Evolutionary conservation across 2,113 vertebrate genomes (phyloP).

Genomic region (Gymnogyps californianus): DNA sequence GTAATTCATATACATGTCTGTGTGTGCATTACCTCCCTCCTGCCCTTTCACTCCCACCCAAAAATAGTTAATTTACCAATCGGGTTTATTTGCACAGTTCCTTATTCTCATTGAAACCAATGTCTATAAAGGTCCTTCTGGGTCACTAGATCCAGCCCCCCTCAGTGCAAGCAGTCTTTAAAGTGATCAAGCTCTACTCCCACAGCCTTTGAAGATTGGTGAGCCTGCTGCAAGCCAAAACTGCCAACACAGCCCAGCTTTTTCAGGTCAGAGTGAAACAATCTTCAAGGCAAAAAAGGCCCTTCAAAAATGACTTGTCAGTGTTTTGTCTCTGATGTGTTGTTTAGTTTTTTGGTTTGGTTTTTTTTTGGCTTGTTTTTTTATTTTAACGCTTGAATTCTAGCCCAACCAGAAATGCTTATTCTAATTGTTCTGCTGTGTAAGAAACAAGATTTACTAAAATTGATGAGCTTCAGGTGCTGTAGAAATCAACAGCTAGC

Average conservation of each 20-base stretch:
- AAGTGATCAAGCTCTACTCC: neutral
- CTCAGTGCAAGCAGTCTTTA: neutral
- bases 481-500: neutral
- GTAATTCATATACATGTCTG: neutral
- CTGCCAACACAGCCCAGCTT: neutral
- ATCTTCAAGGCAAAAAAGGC: neutral
- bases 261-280: neutral
- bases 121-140: constrained; percentile 6
- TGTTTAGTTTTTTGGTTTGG: neutral
- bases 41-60: neutral
- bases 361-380: neutral
- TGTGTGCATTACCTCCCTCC: neutral
- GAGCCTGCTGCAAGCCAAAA: neutral
- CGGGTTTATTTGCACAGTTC: constrained; percentile 3
- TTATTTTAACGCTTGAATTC: neutral
- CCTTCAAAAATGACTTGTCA: neutral
- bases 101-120: neutral
- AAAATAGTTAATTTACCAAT: neutral
- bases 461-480: neutral
- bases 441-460: neutral
- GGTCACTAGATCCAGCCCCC: neutral
- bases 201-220: neutral
- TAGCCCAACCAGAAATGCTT: neutral
- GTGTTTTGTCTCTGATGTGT: neutral
- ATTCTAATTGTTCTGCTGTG: neutral